Evolutionary conservation across 2,113 vertebrate genomes (phyloP).

Genomic region (Mesoclemmys tuberculata): DNA sequence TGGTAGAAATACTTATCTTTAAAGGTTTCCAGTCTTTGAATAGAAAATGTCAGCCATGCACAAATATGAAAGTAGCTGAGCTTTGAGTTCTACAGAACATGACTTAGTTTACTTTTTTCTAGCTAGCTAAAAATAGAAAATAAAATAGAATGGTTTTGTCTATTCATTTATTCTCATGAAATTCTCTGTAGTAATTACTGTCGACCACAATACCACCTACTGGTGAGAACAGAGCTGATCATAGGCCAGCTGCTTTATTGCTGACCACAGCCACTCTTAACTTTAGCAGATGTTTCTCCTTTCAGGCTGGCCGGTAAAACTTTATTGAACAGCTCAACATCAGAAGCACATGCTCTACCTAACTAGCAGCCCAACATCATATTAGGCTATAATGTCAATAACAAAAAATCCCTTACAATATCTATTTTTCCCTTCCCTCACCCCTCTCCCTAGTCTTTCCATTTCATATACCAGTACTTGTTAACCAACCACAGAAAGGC

Average conservation of each 20-base stretch:
- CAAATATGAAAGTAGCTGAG: background rate
- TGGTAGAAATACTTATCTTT: constrained; percentile 43
- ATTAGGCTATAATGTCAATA: background rate
- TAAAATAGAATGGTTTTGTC: constrained; percentile 61
- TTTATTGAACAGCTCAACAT: constrained; percentile 63
- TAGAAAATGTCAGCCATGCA: constrained; percentile 14
- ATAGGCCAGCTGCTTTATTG: constrained; percentile 50
- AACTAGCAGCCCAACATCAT: background rate
- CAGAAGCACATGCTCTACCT: constrained; percentile 49
- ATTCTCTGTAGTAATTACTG: constrained; percentile 48
- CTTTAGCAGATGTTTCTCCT: constrained; percentile 70
- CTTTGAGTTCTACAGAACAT: constrained; percentile 40
- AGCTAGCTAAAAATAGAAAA: constrained; percentile 45
- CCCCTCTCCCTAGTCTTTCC: background rate
- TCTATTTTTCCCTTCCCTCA: background rate
- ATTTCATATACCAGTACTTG: background rate
- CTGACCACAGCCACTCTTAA: constrained; percentile 65
- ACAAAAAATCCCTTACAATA: background rate
- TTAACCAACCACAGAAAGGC: background rate
- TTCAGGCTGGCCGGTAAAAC: constrained; percentile 60
- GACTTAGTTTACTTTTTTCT: background rate
- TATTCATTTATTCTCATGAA: constrained; percentile 54
- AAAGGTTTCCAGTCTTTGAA: constrained; percentile 38
- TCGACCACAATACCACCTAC: constrained; percentile 71
- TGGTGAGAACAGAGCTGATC: constrained; percentile 53